Base-by-base conservation (phyloP, 2,888 invertebrate genomes). In the Macrostomum cliftonense region DNA sequence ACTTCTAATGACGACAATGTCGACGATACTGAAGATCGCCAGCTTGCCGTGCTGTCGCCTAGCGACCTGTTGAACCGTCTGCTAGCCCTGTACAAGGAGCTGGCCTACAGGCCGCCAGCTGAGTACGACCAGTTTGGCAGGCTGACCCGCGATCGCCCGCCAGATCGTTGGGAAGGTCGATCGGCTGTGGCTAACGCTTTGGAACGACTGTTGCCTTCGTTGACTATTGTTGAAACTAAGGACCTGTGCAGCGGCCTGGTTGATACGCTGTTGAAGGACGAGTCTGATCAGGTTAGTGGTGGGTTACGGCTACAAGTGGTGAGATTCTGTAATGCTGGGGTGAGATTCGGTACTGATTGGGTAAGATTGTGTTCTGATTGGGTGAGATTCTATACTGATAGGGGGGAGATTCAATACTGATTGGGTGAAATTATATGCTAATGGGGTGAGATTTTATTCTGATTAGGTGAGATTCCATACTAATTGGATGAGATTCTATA, bases 141-240 rank as follows among this genome's bases (percentile, higher is more conserved):
- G 55, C 80, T 83, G 64, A 75, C 86, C 39, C 60, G 64, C 9
- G 80, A 80, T 61, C 80, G 80, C 57, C 80, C 85, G 1, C 76
- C 83, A 49, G 95, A 97, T 72, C 80, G 81, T 59, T 95, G 88
- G 87, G 80, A 80, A 54, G 82, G 83, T 9, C 76, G 97, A 52
- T 77, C 83, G 58, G 95, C 95, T 46, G 81, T 83, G 20, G 93
- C 84, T 11, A 74, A 84, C 54, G 82, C 83, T 11, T 74, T 93
- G 53, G 77, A 76, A 0, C 79, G 83, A 67, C 74, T 89, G 55
- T 83, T 87, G 0, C 78, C 81, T 20, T 74, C 83, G 49, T 74
- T 82, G 20, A 76, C 77, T 2, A 9, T 28, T 28, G 28, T 28
- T 4, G 28, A 28, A 9, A 28, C 28, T 28, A 28, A 28, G 9